Evolutionary conservation across 2,888 invertebrate genomes (phyloP), one percentile per base, ranked within the genome.

Genomic region (Anoplius nigerrimus): DNA sequence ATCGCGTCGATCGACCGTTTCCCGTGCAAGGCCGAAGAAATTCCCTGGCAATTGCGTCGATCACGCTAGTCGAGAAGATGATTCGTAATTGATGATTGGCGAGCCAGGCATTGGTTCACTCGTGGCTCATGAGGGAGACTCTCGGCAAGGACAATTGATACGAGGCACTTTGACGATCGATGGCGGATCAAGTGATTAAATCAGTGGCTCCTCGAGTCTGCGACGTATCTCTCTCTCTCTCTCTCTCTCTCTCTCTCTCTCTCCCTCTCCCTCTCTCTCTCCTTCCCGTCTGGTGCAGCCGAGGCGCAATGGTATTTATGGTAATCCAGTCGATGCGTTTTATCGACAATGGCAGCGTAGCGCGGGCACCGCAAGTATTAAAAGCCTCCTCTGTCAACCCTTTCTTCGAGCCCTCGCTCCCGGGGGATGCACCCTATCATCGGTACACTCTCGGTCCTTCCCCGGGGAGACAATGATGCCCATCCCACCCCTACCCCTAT

Each of bases 351-450:
- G 70, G 81, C 73, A 69, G 74, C 55, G 77, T 81, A 76, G 69
- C 68, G 74, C 54, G 76, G 81, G 76, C 79, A 83, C 81, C 83
- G 82, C 82, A 77, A 84, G 85, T 86, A 86, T 86, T 87, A 86
- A 87, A 87, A 87, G 86, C 86, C 83, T 86, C 80, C 84, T 80
- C 74, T 79, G 82, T 80, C 84, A 85, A 86, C 86, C 87, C 86
- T 86, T 86, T 84, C 85, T 86, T 81, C 78, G 69, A 79, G 72
- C 74, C 74, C 77, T 75, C 72, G 72, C 69, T 81, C 83, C 77
- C 85, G 75, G 74, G 87, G 86, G 87, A 87, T 84, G 81, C 84
- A 86, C 87, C 87, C 87, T 87, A 86, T 87, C 86, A 84, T 83
- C 86, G 85, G 84, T 83, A 81, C 79, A 81, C 84, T 84, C 80